Base-by-base conservation (phyloP, 2,888 invertebrate genomes). In the Spicauda simplicius region DNA sequence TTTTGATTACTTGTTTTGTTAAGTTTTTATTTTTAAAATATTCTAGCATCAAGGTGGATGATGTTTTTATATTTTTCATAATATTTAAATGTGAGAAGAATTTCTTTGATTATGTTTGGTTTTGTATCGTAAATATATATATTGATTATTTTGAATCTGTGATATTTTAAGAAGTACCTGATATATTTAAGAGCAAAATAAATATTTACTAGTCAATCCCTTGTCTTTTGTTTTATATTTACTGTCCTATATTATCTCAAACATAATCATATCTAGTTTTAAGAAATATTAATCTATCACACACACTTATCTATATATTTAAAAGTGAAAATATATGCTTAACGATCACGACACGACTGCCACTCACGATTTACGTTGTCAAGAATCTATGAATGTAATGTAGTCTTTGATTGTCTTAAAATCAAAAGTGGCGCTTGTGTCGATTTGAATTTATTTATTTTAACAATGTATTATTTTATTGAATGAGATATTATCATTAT, bases 151-250 rank as follows among this genome's bases (percentile, higher is more conserved):
- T 41, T 41, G 41, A 41, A 41, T 58, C 74, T 81, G 79, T 80
- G 76, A 81, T 80, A 71, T 58, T 41, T 3, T 14, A 41, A 5
- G 37, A 59, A 67, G 70, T 69, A 74, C 76, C 75, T 77, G 76
- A 76, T 75, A 45, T 59, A 60, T 56, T 54, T 64, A 54, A 69
- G 66, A 55, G 68, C 12, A 71, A 52, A 73, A 73, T 72, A 72
- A 77, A 71, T 72, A 72, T 67, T 72, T 71, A 62, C 73, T 68
- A 73, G 74, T 71, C 70, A 70, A 73, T 72, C 58, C 70, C 74
- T 77, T 83, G 81, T 81, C 74, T 76, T 61, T 82, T 81, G 74
- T 71, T 69, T 56, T 64, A 64, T 64, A 64, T 68, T 50, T 64
- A 33, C 69, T 58, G 33, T 37, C 61, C 61, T 61, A 41, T 25